Conservation (phyloP, 2,888 invertebrate genomes). For the Metacarcinus magister region DNA sequence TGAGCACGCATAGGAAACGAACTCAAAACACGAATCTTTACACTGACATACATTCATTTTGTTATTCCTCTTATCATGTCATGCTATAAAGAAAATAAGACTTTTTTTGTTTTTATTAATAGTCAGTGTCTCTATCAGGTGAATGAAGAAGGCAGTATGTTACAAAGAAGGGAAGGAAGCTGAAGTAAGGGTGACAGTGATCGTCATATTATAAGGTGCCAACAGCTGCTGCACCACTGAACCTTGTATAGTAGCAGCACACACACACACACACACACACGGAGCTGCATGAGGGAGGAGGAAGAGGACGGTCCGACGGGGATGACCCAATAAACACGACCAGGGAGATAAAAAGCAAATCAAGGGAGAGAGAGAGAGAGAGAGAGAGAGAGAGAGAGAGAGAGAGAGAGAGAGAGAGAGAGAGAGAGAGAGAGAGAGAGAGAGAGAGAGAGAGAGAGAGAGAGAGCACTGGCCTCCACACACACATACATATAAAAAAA, state of each 20-base stretch:
- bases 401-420: no score
- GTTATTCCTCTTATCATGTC: background rate
- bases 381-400: no score
- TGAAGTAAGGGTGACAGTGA: conserved; percentile 13
- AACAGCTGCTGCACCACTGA: background rate
- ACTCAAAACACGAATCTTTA: background rate
- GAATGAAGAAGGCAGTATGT: background rate
- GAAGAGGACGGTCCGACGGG: no score
- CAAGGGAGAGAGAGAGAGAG: no score
- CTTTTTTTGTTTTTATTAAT: background rate
- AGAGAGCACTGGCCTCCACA: background rate
- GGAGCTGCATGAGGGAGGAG: background rate
- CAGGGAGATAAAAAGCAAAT: background rate
- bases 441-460: background rate
- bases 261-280: background rate
- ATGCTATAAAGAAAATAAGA: background rate
- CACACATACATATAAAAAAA: background rate
- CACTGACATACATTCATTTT: no score
- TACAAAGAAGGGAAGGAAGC: background rate
- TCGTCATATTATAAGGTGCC: background rate
- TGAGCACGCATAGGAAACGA: no score
- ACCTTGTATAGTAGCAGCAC: background rate
- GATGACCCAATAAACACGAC: background rate
- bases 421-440: no score
- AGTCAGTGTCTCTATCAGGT: background rate